These are phyloP conservation scores for Agapornis roseicollis DNA, from an alignment of 2,113 vertebrate genomes.

Conservation along the genomic window DNA sequence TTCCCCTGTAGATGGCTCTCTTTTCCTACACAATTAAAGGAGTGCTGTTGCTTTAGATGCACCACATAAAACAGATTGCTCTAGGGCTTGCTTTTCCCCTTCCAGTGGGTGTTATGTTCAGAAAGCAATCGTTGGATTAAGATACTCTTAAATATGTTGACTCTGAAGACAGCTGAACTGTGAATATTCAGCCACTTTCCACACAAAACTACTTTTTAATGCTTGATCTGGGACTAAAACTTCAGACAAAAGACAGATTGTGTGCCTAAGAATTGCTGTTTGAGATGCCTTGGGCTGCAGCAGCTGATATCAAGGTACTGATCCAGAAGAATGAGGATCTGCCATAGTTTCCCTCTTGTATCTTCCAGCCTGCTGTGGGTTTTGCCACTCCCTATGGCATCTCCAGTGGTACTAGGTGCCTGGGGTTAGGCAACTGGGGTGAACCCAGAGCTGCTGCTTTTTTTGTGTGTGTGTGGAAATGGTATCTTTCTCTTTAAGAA, in stretches of 20 bases:
- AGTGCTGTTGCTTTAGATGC: background rate
- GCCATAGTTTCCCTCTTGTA: rapidly evolving
- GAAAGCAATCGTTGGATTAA: background rate
- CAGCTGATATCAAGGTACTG: background rate
- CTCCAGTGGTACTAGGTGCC: background rate
- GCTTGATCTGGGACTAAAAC: background rate
- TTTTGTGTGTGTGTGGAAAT: background rate
- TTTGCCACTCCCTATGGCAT: background rate
- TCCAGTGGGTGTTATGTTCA: background rate
- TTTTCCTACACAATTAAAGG: background rate
- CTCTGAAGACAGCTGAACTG: background rate
- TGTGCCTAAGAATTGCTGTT: background rate
- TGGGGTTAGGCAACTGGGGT: background rate
- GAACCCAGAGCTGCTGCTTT: background rate
- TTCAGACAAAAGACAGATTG: background rate
- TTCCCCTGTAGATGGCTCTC: conserved; percentile 67
- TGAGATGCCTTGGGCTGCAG: background rate
- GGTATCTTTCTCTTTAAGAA: background rate
- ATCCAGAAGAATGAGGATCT: background rate
- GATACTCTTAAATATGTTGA: rapidly evolving
- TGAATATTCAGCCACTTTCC: background rate
- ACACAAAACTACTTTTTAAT: background rate
- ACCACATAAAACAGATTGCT: rapidly evolving
- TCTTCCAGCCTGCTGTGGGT: rapidly evolving
- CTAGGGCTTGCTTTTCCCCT: background rate